Evolutionary conservation across 2,797 vertebrate species (phyloP).

Genomic region (Pipistrellus pipistrellus): DNA sequence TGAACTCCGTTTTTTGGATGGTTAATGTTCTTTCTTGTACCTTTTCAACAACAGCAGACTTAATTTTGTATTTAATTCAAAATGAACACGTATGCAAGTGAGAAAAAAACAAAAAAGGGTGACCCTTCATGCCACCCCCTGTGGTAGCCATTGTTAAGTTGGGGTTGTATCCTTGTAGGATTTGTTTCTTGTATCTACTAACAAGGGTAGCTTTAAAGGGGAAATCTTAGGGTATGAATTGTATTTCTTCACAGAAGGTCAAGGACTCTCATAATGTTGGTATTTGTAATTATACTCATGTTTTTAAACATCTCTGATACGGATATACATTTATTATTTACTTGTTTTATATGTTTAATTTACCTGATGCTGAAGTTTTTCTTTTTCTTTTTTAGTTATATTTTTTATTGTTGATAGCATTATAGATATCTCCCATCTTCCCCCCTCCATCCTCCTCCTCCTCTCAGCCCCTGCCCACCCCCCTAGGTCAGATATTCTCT

Average conservation of each 20-base stretch:
- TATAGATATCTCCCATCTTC: too few species aligned
- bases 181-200: neutral
- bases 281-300: neutral
- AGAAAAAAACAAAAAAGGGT: neutral
- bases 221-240: neutral
- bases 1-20: neutral
- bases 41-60: slow-evolving; percentile 9
- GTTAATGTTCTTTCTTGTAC: neutral
- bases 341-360: too few species aligned
- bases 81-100: neutral
- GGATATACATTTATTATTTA: neutral
- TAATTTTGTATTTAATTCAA: slow-evolving; percentile 52
- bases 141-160: neutral
- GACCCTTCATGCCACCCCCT: neutral
- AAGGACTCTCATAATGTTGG: neutral
- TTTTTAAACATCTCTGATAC: neutral
- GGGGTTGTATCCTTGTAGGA: neutral
- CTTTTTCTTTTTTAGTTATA: too few species aligned
- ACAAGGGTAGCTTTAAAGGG: neutral
- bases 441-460: too few species aligned
- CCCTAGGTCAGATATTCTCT: neutral
- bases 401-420: too few species aligned
- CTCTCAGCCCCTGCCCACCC: too few species aligned
- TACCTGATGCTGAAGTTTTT: too few species aligned
- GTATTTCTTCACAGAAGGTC: neutral